phyloP scores from a whole-genome alignment of 2,888 invertebrate genomes.

The Dinocampus coccinellae region DNA sequence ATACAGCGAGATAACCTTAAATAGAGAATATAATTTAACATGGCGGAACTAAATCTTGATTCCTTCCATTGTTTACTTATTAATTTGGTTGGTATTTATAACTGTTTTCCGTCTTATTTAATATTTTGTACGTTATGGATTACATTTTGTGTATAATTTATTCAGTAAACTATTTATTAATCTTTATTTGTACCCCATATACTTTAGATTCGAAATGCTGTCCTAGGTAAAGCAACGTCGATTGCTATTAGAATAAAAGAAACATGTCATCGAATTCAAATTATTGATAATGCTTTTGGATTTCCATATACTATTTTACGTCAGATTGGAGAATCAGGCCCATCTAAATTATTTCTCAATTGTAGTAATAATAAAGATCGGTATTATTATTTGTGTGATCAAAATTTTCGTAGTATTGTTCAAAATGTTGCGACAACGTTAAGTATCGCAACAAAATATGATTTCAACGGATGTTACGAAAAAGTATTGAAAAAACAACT shows the following conservation, averaged over 20 bases:
- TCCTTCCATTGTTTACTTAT: background rate
- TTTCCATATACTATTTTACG: conserved; percentile 73
- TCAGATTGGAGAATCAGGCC: conserved; percentile 74
- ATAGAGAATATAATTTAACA: background rate
- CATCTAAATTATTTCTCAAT: conserved; percentile 66
- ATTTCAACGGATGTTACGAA: conserved; percentile 72
- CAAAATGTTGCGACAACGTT: conserved; percentile 72
- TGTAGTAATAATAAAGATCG: background rate
- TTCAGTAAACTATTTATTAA: background rate
- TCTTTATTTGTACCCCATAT: background rate
- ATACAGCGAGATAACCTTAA: background rate
- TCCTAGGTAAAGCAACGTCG: conserved; percentile 78
- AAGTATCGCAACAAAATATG: conserved; percentile 74
- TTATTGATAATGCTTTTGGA: conserved; percentile 84
- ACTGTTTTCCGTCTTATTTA: background rate
- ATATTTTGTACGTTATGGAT: background rate
- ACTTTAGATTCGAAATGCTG: conserved; percentile 76
- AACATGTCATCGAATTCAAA: conserved; percentile 75
- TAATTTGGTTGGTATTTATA: background rate
- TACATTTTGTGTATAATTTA: background rate
- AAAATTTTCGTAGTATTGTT: conserved; percentile 27
- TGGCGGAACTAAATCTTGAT: background rate
- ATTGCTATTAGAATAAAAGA: conserved; percentile 79
- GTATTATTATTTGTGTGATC: background rate
- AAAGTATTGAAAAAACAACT: conserved; percentile 64